phyloP scores from a whole-genome alignment of 1,140 invertebrate species.

The Aphis craccivora region DNA sequence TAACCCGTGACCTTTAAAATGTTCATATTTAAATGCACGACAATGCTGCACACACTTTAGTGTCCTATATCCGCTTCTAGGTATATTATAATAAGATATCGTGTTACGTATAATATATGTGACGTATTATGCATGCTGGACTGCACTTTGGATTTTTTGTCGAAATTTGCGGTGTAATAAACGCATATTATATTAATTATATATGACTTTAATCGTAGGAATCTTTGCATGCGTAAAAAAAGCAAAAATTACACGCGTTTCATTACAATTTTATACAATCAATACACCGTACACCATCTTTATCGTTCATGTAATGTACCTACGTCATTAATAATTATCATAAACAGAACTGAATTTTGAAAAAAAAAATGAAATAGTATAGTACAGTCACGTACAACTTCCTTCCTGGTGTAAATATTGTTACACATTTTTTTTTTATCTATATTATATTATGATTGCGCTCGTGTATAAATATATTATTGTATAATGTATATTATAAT shows the following conservation, averaged over 20 bases:
- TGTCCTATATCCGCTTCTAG: not conserved
- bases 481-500: not conserved
- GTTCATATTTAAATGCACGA: not conserved
- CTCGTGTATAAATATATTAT: not conserved
- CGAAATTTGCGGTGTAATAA: not conserved
- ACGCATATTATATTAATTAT: not conserved
- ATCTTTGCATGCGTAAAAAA: not conserved
- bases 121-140: not conserved
- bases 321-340: not conserved
- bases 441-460: not conserved
- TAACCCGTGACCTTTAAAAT: not conserved
- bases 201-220: not conserved
- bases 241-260: not conserved
- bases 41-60: not conserved
- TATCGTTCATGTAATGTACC: not conserved
- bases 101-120: not conserved
- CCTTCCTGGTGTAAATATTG: not conserved
- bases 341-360: not conserved
- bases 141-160: not conserved
- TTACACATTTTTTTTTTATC: too few relatives aligned
- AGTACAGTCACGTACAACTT: not conserved
- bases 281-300: not conserved
- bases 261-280: not conserved
- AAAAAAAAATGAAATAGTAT: not conserved
- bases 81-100: not conserved